Conservation (phyloP, 2,113 vertebrate species). For the Mungos mungo region DNA sequence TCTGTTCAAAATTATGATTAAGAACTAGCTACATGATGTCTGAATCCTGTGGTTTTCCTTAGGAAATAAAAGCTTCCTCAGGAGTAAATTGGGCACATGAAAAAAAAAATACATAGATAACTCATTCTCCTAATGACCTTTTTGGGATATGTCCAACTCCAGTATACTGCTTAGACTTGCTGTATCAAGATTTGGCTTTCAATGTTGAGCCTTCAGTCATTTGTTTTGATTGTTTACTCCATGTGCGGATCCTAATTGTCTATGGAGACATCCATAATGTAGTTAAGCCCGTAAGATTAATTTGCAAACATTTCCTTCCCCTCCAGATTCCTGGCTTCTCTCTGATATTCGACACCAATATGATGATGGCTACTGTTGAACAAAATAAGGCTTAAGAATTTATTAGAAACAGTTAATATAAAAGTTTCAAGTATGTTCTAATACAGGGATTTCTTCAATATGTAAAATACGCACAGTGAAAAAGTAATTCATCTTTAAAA, state of each 20-base stretch:
- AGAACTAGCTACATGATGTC: not conserved
- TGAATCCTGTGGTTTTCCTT: not conserved
- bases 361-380: not conserved
- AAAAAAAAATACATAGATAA: not conserved
- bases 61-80: conserved; percentile 33
- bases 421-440: not conserved
- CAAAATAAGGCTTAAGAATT: not conserved
- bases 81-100: not conserved
- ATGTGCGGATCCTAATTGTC: conserved; percentile 18
- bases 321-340: conserved; percentile 10
- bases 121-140: conserved; percentile 57
- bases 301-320: conserved; percentile 40
- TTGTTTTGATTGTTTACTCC: conserved; percentile 49
- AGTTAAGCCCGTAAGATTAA: conserved; percentile 46
- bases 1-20: conserved; percentile 40
- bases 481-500: not conserved
- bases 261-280: not conserved
- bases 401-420: not conserved
- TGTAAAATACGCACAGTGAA: not conserved
- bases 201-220: not conserved
- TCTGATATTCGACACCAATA: not conserved
- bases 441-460: not conserved
- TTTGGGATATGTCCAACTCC: not conserved
- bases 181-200: not conserved
- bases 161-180: not conserved